Conservation (phyloP, 2,888 invertebrate species). For the Byasa hedistus region DNA sequence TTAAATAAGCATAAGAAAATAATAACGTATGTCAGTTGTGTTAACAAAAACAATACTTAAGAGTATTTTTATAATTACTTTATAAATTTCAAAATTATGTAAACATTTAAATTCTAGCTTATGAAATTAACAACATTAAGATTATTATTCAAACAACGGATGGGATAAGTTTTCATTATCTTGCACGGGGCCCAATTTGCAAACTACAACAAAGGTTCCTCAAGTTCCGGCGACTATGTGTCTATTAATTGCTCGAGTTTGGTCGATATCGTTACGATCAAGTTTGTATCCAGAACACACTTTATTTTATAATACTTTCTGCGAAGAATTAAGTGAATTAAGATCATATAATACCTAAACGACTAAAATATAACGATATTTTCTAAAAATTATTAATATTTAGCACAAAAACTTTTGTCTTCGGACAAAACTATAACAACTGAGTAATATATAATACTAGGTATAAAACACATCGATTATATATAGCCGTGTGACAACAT, state of each 20-base stretch:
- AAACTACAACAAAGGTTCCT: constrained; percentile 71
- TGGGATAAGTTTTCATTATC: constrained; percentile 61
- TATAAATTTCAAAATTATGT: too few relatives aligned
- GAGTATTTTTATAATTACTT: too few relatives aligned
- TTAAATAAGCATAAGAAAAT: neutral
- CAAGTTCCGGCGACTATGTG: constrained; percentile 69
- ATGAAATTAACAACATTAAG: neutral
- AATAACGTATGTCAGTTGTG: neutral
- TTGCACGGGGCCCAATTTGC: constrained; percentile 67
- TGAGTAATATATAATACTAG: too few relatives aligned
- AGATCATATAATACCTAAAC: neutral
- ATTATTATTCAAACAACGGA: neutral
- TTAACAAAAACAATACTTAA: too few relatives aligned
- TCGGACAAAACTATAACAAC: too few relatives aligned
- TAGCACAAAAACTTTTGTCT: too few relatives aligned
- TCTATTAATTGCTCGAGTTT: constrained; percentile 74
- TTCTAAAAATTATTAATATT: neutral
- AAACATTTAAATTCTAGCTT: neutral
- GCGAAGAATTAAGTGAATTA: neutral
- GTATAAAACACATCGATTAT: too few relatives aligned
- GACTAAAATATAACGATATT: neutral
- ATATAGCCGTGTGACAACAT: too few relatives aligned
- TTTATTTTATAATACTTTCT: neutral
- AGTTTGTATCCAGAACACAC: neutral
- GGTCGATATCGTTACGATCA: constrained; percentile 17